Percentiles rank a stretch among this genome's conserved stretches.
Conservation (phyloP, 1,140 invertebrate genomes). For the Physella acuta region DNA sequence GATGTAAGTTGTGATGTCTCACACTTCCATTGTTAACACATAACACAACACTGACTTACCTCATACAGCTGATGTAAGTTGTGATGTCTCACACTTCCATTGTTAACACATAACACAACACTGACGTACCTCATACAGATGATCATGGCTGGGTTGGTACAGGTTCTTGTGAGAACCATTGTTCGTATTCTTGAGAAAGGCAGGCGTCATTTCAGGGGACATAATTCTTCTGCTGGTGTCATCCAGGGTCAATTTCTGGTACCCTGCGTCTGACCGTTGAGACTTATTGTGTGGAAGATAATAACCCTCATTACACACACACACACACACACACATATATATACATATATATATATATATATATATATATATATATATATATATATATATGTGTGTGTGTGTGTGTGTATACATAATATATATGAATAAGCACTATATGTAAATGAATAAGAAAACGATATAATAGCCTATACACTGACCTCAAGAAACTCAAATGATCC, state of each 20-base stretch:
- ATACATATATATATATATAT: background rate
- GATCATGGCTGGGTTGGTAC: background rate
- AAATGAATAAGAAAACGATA: too few relatives aligned
- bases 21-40: too few relatives aligned
- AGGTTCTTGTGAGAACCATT: slow-evolving; percentile 12
- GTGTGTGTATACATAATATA: too few relatives aligned
- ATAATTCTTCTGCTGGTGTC: background rate
- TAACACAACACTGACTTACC: too few relatives aligned
- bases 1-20: too few relatives aligned
- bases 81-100: too few relatives aligned
- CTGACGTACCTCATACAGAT: background rate
- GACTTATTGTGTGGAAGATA: too few relatives aligned
- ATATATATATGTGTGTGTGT: too few relatives aligned
- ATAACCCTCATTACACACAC: background rate
- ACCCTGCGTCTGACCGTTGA: too few relatives aligned
- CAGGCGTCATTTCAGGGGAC: background rate
- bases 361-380: slow-evolving; percentile 5
- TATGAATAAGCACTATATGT: background rate
- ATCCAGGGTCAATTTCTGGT: background rate
- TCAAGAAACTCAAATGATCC: background rate
- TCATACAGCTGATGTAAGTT: too few relatives aligned
- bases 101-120: too few relatives aligned
- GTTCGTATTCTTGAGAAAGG: background rate
- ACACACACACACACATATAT: background rate
- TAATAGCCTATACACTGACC: background rate